Evolutionary conservation across 1,140 invertebrate genomes (phyloP).

Genomic region (Lamellibrachia luymesi): DNA sequence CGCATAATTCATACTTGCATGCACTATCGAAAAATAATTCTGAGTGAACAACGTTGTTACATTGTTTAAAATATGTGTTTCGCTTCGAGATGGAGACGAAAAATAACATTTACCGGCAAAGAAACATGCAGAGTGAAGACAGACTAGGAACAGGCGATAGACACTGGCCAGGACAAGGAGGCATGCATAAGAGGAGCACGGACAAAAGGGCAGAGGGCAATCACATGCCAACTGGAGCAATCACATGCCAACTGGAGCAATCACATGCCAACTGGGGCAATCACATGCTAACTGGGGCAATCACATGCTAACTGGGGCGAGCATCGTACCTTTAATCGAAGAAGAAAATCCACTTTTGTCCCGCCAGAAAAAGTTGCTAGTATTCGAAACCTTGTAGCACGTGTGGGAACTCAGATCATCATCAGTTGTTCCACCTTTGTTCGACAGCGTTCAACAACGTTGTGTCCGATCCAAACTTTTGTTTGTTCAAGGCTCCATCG

Average conservation of each 20-base stretch:
- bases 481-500: neutral
- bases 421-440: neutral
- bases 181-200: neutral
- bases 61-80: neutral
- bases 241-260: neutral
- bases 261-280: neutral
- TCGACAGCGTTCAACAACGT: neutral
- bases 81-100: neutral
- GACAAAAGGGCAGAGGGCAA: neutral
- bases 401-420: neutral
- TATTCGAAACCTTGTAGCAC: neutral
- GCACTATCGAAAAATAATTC: neutral
- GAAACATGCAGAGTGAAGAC: neutral
- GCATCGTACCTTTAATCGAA: neutral
- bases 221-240: neutral
- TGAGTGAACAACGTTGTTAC: neutral
- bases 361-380: too few relatives aligned
- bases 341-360: neutral
- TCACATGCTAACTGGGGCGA: neutral
- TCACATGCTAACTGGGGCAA: neutral
- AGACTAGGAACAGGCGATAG: neutral
- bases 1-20: too few relatives aligned
- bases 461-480: neutral
- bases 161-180: neutral
- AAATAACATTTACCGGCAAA: neutral